Evolutionary conservation across 2,113 vertebrate genomes (phyloP).

Genomic region (Columba livia): DNA sequence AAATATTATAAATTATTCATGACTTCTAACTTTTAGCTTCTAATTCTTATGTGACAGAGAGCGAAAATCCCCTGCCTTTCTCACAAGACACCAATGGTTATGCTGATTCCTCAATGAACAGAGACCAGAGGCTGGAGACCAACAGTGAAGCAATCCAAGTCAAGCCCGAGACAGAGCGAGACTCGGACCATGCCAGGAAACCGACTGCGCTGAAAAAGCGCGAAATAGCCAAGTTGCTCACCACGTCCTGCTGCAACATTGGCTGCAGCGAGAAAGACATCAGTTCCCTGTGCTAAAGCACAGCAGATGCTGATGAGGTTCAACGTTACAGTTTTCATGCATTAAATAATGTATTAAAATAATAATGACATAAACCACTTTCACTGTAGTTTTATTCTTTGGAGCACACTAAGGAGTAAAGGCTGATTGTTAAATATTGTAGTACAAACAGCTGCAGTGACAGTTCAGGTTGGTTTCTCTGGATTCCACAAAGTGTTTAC

Average conservation of each 20-base stretch:
- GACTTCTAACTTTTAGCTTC: not conserved
- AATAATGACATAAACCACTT: not conserved
- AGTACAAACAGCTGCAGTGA: not conserved
- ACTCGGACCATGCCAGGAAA: not conserved
- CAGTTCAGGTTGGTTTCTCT: not conserved
- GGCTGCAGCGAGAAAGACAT: constrained; percentile 70
- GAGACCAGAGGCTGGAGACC: not conserved
- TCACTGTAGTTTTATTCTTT: not conserved
- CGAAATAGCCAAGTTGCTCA: not conserved
- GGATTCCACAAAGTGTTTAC: not conserved
- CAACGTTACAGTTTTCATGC: accelerated
- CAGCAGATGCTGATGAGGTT: not conserved
- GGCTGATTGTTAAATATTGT: not conserved
- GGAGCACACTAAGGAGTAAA: not conserved
- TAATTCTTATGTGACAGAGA: not conserved
- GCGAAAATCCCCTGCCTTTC: not conserved
- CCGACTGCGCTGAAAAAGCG: not conserved
- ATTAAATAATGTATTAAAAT: not conserved
- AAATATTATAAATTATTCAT: not conserved
- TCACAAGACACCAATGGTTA: not conserved
- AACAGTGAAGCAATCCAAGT: not conserved
- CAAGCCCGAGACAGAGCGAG: not conserved
- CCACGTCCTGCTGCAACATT: constrained; percentile 57
- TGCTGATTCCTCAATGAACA: accelerated
- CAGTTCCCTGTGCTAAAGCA: constrained; percentile 57